Percentiles rank a stretch among this genome's conserved stretches.
Evolutionary conservation across 2,113 vertebrate genomes (phyloP).

Genomic region (Eidolon helvum): DNA sequence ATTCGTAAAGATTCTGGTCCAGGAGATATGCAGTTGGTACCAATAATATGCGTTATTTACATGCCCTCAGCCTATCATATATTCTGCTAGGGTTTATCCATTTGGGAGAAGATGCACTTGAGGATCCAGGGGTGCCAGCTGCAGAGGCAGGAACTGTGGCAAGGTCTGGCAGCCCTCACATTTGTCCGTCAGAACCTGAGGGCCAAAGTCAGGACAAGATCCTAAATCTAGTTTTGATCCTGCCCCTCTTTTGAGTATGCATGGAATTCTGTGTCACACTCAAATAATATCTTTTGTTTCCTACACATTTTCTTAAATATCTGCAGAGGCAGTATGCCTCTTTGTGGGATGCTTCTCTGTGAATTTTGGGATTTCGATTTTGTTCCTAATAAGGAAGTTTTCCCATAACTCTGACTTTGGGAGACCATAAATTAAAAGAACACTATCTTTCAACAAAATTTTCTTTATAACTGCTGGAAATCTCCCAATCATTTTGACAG

Average conservation of each 20-base stretch:
- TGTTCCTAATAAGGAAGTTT: constrained; percentile 81
- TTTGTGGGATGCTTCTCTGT: neutral
- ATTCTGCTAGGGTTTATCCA: neutral
- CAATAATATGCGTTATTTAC: neutral
- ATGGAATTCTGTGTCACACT: neutral
- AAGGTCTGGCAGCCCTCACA: neutral
- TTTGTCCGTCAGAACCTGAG: neutral
- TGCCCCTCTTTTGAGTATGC: neutral
- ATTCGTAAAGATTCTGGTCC: neutral
- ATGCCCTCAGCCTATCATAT: rapidly evolving
- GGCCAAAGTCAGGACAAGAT: neutral
- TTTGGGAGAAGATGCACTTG: neutral
- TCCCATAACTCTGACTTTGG: constrained; percentile 74
- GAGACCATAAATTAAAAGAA: constrained; percentile 69
- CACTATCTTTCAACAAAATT: constrained; percentile 73
- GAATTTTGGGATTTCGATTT: constrained; percentile 53
- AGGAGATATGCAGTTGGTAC: neutral
- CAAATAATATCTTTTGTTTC: neutral
- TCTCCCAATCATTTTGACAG: constrained; percentile 44
- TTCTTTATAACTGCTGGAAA: constrained; percentile 69
- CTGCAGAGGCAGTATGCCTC: neutral
- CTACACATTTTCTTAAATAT: neutral
- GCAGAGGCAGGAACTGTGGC: neutral
- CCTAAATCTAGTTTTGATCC: neutral
- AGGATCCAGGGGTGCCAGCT: too few species aligned